Base-by-base conservation (phyloP, 2,888 invertebrate species). In the Ormyrus pomaceus region DNA sequence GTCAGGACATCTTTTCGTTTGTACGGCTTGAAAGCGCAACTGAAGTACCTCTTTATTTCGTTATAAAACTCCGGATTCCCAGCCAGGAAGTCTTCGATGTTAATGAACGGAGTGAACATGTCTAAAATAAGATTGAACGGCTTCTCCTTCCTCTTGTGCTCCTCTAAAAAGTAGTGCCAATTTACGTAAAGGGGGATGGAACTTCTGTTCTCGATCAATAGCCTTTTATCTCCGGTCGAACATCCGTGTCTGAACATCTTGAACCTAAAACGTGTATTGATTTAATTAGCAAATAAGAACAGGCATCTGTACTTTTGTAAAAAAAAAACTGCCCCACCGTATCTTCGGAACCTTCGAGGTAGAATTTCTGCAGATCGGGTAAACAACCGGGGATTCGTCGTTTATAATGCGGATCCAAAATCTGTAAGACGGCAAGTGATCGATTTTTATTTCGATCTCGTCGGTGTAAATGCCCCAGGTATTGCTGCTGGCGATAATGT, bases 381-480 rank as follows among this genome's bases (percentile, higher is more conserved):
- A 89, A 73, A 87, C 87, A 51, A 92, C 78, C 0, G 92, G 92
- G 11, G 84, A 82, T 46, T 91, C 90, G 50, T 88, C 83, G 5
- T 91, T 88, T 82, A 91, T 89, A 5, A 91, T 84, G 9, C 90
- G 82, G 46, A 91, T 62, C 56, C 87, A 88, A 81, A 91, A 88
- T 65, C 83, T 84, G 82, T 91, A 91, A 0, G 87, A 85, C 0
- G 88, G 85, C 11, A 91, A 84, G 64, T 91, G 88, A 58, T 86
- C 84, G 10, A 92, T 87, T 74, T 90, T 88, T 45, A 92, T 86
- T 2, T 86, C 82, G n/a, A 92, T 84, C 86, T 91, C 90, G 78
- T 92, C 92, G 0, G 87, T 81, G 80, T 92, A 92, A 53, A 87
- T 85, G n/a, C 92, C 92, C 91, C 91, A 92, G 3, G 92, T 91